phyloP scores from a whole-genome alignment of 2,797 vertebrate species.

The Coendou prehensilis region DNA sequence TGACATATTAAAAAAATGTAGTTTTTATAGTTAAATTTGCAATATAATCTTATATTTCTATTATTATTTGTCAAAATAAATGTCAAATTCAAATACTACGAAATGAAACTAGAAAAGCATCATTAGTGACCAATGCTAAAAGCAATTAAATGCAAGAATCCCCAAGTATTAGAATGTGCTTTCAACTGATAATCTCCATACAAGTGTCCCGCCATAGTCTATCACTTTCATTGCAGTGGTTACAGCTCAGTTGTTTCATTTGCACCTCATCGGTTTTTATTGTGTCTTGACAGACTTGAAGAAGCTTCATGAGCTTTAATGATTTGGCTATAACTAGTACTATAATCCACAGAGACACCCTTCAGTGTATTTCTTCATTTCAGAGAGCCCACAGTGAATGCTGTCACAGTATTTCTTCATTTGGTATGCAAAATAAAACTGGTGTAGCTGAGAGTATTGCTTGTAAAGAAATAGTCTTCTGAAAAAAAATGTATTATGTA shows the following conservation, averaged over 20 bases:
- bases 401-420: background rate
- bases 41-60: slow-evolving; percentile 25
- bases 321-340: background rate
- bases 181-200: background rate
- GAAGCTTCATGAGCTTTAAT: slow-evolving; percentile 16
- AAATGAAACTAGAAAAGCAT: slow-evolving; percentile 51
- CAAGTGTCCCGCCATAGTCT: background rate
- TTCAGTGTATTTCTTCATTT: background rate
- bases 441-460: background rate
- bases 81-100: slow-evolving; percentile 10
- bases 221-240: slow-evolving; percentile 10
- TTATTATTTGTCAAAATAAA: slow-evolving; percentile 40
- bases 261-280: background rate
- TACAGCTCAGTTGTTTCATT: slow-evolving; percentile 18
- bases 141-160: slow-evolving; percentile 51
- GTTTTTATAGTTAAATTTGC: background rate
- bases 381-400: background rate
- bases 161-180: background rate
- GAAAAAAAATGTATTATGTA: background rate
- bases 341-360: background rate
- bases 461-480: background rate
- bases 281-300: slow-evolving; percentile 5
- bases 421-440: slow-evolving; percentile 20
- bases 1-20: slow-evolving; percentile 21
- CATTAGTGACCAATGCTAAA: background rate